Base-by-base conservation (phyloP, 2,113 vertebrate species). In the Scatophagus argus region DNA sequence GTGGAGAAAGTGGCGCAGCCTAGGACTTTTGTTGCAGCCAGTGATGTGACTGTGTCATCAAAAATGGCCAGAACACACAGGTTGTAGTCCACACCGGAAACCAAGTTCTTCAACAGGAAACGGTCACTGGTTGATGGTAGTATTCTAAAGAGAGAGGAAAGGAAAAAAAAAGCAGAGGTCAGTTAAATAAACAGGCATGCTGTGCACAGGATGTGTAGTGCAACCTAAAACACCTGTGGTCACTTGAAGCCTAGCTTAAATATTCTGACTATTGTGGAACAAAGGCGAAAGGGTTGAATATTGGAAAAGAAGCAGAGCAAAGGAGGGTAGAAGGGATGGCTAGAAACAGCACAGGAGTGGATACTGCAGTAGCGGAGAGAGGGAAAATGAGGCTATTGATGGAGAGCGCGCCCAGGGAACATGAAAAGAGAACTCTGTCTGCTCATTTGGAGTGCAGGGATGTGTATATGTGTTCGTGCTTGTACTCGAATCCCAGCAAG, bases 41-140 rank as follows among this genome's bases (percentile, higher is more conserved):
- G 66, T 0, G 95, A 95, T 8, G 96, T 97, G 82, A 95, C 93
- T 0, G 91, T 77, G 44, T 97, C 96, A 0, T 97, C 96, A 25
- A 96, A 97, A 79, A 98, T 95, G 87, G 96, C 97, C 91, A 97
- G 89, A 70, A 98, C 94, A 3, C 97, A 98, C 60, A 98, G 92
- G 91, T 96, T 96, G 25, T 97, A 97, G 90, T 97, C 96, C 51
- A 93, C 95, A 2, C 96, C 96, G 0, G 97, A 93, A 19, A 97
- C 95, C 78, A 98, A 81, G 87, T 97, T 96, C 91, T 96, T 96
- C 87, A 98, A 83, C 85, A 95, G 81, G 86, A 97, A 97, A 51
- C 94, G 95, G 68, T 94, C 94, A 36, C 93, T 97, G 81, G 94
- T 95, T 39, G 96, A 95, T 0, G 96, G 96, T 46, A 97, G 82